Evolutionary conservation across 1,140 invertebrate genomes (phyloP), one percentile per base, ranked within the genome.

Genomic region (Drosophila lowei): DNA sequence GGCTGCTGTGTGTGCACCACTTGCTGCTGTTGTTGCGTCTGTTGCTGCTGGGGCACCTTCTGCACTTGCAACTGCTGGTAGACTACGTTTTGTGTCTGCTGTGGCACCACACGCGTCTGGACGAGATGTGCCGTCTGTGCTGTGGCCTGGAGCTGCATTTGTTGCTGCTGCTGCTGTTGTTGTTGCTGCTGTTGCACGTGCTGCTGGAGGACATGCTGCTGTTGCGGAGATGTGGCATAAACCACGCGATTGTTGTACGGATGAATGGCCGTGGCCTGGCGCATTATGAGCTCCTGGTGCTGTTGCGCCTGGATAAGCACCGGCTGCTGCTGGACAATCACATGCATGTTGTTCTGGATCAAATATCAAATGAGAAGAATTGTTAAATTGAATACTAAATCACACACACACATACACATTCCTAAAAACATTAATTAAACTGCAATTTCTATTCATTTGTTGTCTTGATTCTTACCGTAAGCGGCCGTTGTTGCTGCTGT

Each of bases 271-370:
- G 86, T 85, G 7, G 77, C 77, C 56, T 90, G 90, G 0, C 88
- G 76, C 88, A 91, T 83, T 13, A 90, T 91, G 6, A 90, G 57
- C 50, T 90, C 90, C 62, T 75, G 90, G n/a, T 90, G 84, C 55
- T 90, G 90, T 1, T 79, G 86, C 0, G 77, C 72, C 44, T 90
- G 89, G 28, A 90, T 91, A 6, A 90, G 21, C 5, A 89, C 90
- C 0, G 88, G 84, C 6, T 89, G 86, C 52, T 86, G 88, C 46
- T 91, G 90, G 3, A 91, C 85, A 42, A 90, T 88, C 6, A 90
- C 84, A 38, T 90, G 89, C 0, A 89, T 77, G n/a, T 90, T 90
- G 58, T 86, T 89, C 2, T 90, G 52, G 73, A 90, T 85, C 70
- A 43, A 34, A 6, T n/a, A 2, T 5, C 3, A 38, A 38, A 38